Percentiles rank a stretch among this genome's conserved stretches.
Evolutionary conservation across 2,797 vertebrate species (phyloP).

Genomic region (Eulemur rubriventer): DNA sequence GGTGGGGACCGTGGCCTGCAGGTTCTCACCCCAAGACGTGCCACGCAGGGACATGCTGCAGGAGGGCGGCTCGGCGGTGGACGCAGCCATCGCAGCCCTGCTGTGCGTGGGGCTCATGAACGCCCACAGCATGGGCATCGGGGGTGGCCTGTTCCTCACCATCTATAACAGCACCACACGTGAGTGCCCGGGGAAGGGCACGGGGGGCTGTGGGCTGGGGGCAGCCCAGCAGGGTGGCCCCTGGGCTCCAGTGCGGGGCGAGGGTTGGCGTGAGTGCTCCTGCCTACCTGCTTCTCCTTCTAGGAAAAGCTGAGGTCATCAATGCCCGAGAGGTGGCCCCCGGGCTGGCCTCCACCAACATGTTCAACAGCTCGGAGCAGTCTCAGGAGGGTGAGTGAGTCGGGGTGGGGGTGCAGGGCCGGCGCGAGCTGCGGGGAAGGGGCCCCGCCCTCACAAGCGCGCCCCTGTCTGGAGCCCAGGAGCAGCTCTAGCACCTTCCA

Average conservation of each 20-base stretch:
- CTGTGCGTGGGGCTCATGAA: slow-evolving; percentile 94
- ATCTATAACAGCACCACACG: slow-evolving; percentile 91
- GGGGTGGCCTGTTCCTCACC: slow-evolving; percentile 93
- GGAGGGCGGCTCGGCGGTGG: slow-evolving; percentile 93
- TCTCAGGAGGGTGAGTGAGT: slow-evolving; percentile 88
- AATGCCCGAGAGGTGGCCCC: slow-evolving; percentile 94
- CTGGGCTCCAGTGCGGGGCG: fast-evolving
- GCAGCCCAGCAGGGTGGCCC: fast-evolving
- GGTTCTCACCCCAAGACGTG: not conserved
- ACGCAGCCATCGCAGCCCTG: slow-evolving; percentile 92
- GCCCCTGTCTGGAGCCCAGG: no score
- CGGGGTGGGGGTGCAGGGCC: fast-evolving
- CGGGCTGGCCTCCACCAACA: slow-evolving; percentile 80
- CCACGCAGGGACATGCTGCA: slow-evolving; percentile 89
- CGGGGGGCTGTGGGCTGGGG: not conserved
- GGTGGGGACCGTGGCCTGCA: not conserved
- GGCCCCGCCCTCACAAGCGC: no score
- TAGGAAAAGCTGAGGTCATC: slow-evolving; percentile 91
- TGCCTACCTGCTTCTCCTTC: slow-evolving; percentile 61
- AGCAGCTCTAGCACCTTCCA: not conserved
- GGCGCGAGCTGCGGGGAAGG: fast-evolving
- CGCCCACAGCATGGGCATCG: slow-evolving; percentile 95
- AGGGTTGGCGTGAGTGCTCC: not conserved
- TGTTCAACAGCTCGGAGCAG: slow-evolving; percentile 91
- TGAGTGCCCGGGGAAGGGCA: slow-evolving; percentile 78